Conservation (phyloP, 2,113 vertebrate species). For the Mobula hypostoma region DNA sequence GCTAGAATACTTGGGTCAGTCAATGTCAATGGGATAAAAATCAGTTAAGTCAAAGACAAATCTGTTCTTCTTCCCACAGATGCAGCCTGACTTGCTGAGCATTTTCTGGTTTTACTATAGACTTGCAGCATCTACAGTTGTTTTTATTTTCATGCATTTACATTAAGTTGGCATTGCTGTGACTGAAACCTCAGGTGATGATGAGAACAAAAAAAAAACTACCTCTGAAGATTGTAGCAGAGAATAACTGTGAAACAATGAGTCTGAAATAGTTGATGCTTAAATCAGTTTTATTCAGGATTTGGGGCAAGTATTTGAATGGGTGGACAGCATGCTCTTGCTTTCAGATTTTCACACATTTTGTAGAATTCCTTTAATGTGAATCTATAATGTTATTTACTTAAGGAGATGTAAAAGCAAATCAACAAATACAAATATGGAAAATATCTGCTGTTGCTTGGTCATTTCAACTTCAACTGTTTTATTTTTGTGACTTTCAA, state of each 20-base stretch:
- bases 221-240: constrained; percentile 84
- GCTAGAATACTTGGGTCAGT: too few relatives aligned
- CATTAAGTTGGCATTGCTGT: constrained; percentile 61
- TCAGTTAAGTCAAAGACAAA: too few relatives aligned
- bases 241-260: constrained; percentile 80
- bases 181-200: constrained; percentile 88
- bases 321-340: constrained; percentile 74
- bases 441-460: neutral
- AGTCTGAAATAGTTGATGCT: constrained; percentile 72
- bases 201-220: constrained; percentile 72
- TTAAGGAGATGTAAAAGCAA: constrained; percentile 61
- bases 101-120: too few relatives aligned
- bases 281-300: constrained; percentile 61
- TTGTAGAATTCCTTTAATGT: constrained; percentile 81
- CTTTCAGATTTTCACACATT: constrained; percentile 77
- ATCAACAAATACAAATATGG: constrained; percentile 64
- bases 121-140: too few relatives aligned
- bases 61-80: too few relatives aligned
- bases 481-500: neutral
- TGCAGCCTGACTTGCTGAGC: too few relatives aligned
- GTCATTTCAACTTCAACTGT: neutral
- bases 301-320: constrained; percentile 55
- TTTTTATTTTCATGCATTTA: too few relatives aligned
- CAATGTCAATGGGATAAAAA: too few relatives aligned
- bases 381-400: constrained; percentile 73